Base-by-base conservation (phyloP, 2,888 invertebrate genomes). In the Bibio marci region DNA sequence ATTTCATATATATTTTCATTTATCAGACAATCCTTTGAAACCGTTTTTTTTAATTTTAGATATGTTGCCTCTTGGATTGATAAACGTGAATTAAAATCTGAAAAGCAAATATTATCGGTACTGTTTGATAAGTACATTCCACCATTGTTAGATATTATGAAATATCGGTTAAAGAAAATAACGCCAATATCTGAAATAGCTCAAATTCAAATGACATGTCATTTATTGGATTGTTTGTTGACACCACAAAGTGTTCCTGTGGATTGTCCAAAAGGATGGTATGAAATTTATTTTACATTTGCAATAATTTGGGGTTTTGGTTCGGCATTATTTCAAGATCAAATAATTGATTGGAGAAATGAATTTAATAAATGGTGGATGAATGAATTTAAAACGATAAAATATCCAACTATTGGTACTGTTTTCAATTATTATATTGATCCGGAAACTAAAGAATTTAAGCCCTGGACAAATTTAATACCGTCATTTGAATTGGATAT, bases 341-440 rank as follows among this genome's bases (percentile, higher is more conserved):
- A 90, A 66, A 65, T 88, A 31, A 70, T 82, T 4, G 92, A 94
- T 57, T 87, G 91, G 78, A 73, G 92, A 32, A 80, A 80, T 48
- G 94, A 94, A 55, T 94, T 94, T 58, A 86, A 82, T 54, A 92
- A 90, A 59, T 94, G 92, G 92, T 95, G 90, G 71, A 67, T 73
- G 15, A 82, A 79, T 46, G 94, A 94, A 62, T 94, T 91, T 58
- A 92, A 90, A 61, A 70, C 80, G 1, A 73, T 94, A 19, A 86
- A 85, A 59, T 91, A 92, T 60, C 92, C 94, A 0, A 53, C 71
- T 0, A 68, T 72, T 2, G 87, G 83, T 3, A 86, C 77, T 37
- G 77, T 94, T 2, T 94, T 94, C 57, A 81, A 80, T 51, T 94
- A 78, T 60, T 92, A 75, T 58, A 86, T 94, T 41, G 91, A 94